Evolutionary conservation across 2,113 vertebrate genomes (phyloP), one percentile per base, ranked within the genome.

Genomic region (Geococcyx californianus): DNA sequence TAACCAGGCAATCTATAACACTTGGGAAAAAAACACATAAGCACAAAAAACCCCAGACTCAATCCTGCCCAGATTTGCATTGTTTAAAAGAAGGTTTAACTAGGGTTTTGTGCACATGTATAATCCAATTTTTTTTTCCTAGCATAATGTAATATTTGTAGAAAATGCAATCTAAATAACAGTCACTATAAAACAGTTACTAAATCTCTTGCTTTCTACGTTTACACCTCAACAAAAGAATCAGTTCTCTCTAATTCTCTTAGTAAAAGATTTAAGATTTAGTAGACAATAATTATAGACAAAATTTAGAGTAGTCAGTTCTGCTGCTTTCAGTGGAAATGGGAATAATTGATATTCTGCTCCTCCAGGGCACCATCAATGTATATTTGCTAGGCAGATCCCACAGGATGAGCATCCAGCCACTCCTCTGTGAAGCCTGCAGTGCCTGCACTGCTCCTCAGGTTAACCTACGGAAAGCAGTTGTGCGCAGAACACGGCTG

Each of bases 171-270:
- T 94, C 84, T 59, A 62, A 90, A 14, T 70, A 72, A 74, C 58
- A 79, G 67, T 95, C 92, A 84, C 60, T 83, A 36, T 44, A 25
- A 19, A 92, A 44, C 31, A 95, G 40, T 64, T 56, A 83, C 87
- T 92, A 80, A 63, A 93, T 33, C 62, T 80, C 45, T 77, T 75
- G 54, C 40, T 44, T 59, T 55, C 17, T 36, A 31, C 83, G 51
- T 84, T 92, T 90, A 87, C 87, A 81, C 47, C 77, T 82, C 67
- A 91, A 33, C 70, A 55, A 33, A 88, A 74, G 24, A 89, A n/a
- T 10, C 40, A 75, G 10, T 19, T 5, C 51, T 34, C 45, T 76
- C 20, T 60, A 23, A 93, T 18, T 23, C 16, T 76, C 86, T 66
- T 59, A 40, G 28, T 80, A 73, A 60, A 94, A 55, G 40, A 55